Percentiles rank a stretch among this genome's conserved stretches.
phyloP scores from a whole-genome alignment of 1,140 invertebrate genomes.

The Zaprionus nigranus region DNA sequence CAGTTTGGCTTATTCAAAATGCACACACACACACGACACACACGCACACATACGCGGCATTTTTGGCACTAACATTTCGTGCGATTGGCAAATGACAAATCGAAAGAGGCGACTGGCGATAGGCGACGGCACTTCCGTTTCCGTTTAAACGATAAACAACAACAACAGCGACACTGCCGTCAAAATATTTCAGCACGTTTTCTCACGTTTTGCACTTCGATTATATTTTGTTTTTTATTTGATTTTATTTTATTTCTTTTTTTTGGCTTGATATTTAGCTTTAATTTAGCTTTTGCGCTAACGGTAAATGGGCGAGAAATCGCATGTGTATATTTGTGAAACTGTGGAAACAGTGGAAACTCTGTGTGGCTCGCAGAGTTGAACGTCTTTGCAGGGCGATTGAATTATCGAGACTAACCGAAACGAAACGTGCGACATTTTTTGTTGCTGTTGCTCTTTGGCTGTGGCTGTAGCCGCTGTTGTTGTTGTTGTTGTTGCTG shows the following conservation, averaged over 20 bases:
- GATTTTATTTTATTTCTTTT: constrained; percentile 7
- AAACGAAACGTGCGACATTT: constrained; percentile 81
- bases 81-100: neutral
- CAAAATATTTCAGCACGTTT: constrained; percentile 12
- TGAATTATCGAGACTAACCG: constrained; percentile 81
- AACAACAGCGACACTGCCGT: constrained; percentile 7
- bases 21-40: constrained; percentile 8
- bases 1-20: neutral
- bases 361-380: constrained; percentile 40
- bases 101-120: constrained; percentile 1
- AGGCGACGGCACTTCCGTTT: constrained; percentile 49
- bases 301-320: constrained; percentile 7
- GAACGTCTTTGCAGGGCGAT: constrained; percentile 78
- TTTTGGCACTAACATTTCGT: constrained; percentile 19
- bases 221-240: constrained; percentile 16
- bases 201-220: constrained; percentile 30
- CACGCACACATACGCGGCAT: constrained; percentile 42
- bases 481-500: constrained; percentile 15
- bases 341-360: constrained; percentile 2
- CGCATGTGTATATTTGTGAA: neutral
- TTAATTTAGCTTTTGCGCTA: neutral
- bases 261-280: constrained; percentile 7
- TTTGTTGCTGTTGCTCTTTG: constrained; percentile 68
- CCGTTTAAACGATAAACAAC: constrained; percentile 1
- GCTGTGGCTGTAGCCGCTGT: constrained; percentile 28